Percentiles rank a stretch among this genome's conserved stretches.
These are phyloP conservation scores for Turritopsis rubra DNA, from an alignment of 30 jellyfish, hydroid and myxozoan species.

Conservation along the genomic window DNA sequence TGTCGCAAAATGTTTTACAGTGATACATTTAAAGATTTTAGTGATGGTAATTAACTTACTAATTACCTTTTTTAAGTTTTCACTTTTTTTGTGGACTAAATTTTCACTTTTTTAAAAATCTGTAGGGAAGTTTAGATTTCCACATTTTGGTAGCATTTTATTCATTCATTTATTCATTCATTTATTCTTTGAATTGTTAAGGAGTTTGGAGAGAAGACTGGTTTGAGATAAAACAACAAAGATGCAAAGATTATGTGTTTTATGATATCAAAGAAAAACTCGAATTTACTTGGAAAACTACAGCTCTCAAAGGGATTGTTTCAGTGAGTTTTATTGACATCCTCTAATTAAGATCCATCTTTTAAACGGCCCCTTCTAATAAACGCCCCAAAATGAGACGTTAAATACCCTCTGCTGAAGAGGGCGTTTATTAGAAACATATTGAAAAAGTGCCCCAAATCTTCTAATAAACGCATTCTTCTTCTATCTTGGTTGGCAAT, in stretches of 20 bases:
- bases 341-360: too few species aligned
- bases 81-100: too few species aligned
- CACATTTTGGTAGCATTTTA: not conserved
- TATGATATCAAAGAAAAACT: slow-evolving; percentile 20
- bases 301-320: slow-evolving; percentile 4
- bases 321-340: not conserved
- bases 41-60: not conserved
- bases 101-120: too few species aligned
- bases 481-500: too few species aligned
- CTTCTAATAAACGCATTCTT: too few species aligned
- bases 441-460: too few species aligned
- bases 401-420: too few species aligned
- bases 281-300: slow-evolving; percentile 9
- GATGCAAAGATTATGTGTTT: not conserved
- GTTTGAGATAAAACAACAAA: not conserved
- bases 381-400: too few species aligned
- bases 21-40: not conserved
- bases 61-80: too few species aligned
- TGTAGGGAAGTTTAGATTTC: not conserved
- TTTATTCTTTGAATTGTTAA: not conserved
- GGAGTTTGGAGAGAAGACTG: slow-evolving; percentile 10
- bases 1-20: slow-evolving; percentile 6
- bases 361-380: too few species aligned
- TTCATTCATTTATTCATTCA: not conserved
- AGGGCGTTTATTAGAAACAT: too few species aligned